These are phyloP conservation scores for Hyalella azteca DNA, from an alignment of 2,888 invertebrate species.

Conservation along the genomic window DNA sequence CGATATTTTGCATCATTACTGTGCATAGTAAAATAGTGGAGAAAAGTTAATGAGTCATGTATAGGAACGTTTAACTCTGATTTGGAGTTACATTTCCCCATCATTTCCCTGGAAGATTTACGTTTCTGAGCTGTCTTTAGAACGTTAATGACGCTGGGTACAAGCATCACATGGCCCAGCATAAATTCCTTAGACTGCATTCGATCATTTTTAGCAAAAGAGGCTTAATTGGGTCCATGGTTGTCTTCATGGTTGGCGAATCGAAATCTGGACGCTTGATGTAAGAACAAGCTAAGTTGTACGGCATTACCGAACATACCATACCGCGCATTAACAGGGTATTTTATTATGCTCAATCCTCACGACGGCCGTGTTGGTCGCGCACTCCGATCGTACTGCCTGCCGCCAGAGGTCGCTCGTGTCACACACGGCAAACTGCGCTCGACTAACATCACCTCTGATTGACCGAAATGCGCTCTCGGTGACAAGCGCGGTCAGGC, in stretches of 20 bases:
- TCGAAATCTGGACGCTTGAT: conserved; percentile 17
- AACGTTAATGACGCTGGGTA: conserved; percentile 4
- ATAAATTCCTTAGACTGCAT: conserved; percentile 8
- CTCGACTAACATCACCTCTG: conserved; percentile 30
- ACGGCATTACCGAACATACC: conserved; percentile 28
- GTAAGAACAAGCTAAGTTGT: conserved; percentile 34
- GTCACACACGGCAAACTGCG: conserved; percentile 22
- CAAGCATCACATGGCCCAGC: neutral
- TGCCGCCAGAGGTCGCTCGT: conserved; percentile 2
- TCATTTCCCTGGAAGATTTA: neutral
- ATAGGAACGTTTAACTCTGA: no score
- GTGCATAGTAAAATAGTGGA: no score
- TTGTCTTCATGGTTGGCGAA: conserved; percentile 9
- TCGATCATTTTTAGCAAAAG: conserved; percentile 31
- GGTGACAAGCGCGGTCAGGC: conserved; percentile 22
- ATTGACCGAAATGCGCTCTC: conserved; percentile 23
- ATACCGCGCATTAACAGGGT: conserved; percentile 26
- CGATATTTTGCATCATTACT: no score
- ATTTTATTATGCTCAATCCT: conserved; percentile 23
- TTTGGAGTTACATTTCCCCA: no score
- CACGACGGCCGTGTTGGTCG: conserved; percentile 34
- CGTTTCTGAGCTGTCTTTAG: neutral
- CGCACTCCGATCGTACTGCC: neutral
- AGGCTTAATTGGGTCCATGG: conserved; percentile 23
- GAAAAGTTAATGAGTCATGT: no score